Evolutionary conservation across 1,140 invertebrate species (phyloP), one percentile per base, ranked within the genome.

Genomic region (Adelges cooleyi): DNA sequence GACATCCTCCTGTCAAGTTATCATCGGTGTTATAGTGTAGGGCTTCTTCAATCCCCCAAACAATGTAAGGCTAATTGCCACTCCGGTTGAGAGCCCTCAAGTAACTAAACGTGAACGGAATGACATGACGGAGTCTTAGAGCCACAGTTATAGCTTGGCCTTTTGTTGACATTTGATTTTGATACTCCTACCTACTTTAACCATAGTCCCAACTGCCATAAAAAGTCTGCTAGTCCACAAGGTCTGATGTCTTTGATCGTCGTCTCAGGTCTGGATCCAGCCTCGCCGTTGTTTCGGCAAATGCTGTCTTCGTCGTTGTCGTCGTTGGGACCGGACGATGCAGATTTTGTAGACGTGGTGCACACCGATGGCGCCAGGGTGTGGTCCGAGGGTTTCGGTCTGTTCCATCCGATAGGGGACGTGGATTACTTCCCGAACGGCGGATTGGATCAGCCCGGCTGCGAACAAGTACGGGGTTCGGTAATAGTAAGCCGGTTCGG

Each of bases 381-480:
- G n/a, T 71, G 71, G 68, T 68, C 74, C 6, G 72, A 73, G 42
- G 75, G 74, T 17, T 73, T 76, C 38, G 75, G 73, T 5, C 67
- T 74, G 9, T 68, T 76, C 49, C 78, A 74, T 72, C 80, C 76
- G 65, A 78, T 77, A 71, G 84, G 78, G 56, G 80, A 87, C 68
- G 77, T 85, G 0, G 86, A 90, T 71, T 86, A 86, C 72, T 89
- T 83, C 67, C 81, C 83, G 0, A 89, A 89, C 69, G 86, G 86
- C 13, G 86, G 86, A 1, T 75, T 77, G 46, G 75, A 81, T 62
- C 86, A 90, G 71, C 85, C 86, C 0, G 86, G 86, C 0, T 89
- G 86, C 65, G 74, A 67, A 1, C 78, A 80, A 46, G 71, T 77
- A 0, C 77, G 76, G 66, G 78, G 77, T 62, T 75, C 78, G 2